Evolutionary conservation across 1,140 invertebrate genomes (phyloP).

Genomic region (Drosophila persimilis): DNA sequence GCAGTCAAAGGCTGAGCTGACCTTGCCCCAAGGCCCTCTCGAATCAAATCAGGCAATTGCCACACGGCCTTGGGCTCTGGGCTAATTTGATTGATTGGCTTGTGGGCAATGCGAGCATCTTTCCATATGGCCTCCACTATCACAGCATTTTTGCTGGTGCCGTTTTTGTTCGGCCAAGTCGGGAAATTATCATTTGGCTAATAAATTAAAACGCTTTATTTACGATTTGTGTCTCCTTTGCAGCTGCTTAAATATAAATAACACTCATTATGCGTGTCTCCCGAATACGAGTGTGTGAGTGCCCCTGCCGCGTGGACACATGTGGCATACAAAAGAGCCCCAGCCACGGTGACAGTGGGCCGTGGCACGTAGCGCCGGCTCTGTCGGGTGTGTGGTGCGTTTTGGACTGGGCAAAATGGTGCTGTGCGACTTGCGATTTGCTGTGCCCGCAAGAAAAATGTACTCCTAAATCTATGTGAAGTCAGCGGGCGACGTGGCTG

Average conservation of each 20-base stretch:
- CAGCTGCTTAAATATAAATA: constrained; percentile 74
- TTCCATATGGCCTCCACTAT: constrained; percentile 4
- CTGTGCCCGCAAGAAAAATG: constrained; percentile 63
- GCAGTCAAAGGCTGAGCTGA: constrained; percentile 25
- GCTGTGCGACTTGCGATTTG: constrained; percentile 32
- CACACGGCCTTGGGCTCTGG: constrained; percentile 16
- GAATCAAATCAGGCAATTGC: constrained; percentile 34
- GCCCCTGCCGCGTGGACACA: constrained; percentile 23
- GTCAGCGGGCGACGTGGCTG: constrained; percentile 68
- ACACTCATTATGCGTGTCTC: constrained; percentile 67
- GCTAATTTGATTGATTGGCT: constrained; percentile 58
- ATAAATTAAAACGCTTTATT: constrained; percentile 57
- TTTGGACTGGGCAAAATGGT: constrained; percentile 27
- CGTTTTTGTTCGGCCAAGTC: not conserved
- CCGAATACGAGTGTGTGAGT: no score
- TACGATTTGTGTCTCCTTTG: constrained; percentile 56
- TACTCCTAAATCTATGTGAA: constrained; percentile 77
- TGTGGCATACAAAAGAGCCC: constrained; percentile 55
- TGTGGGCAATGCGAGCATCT: not conserved
- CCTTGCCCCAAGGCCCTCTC: constrained; percentile 33
- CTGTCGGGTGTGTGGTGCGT: constrained; percentile 13
- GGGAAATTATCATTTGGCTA: constrained; percentile 44
- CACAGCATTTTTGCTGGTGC: not conserved
- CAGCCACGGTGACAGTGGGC: constrained; percentile 17
- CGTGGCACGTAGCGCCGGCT: constrained; percentile 51